phyloP scores from a whole-genome alignment of 1,140 invertebrate genomes.

The Schlechtendalia chinensis region DNA sequence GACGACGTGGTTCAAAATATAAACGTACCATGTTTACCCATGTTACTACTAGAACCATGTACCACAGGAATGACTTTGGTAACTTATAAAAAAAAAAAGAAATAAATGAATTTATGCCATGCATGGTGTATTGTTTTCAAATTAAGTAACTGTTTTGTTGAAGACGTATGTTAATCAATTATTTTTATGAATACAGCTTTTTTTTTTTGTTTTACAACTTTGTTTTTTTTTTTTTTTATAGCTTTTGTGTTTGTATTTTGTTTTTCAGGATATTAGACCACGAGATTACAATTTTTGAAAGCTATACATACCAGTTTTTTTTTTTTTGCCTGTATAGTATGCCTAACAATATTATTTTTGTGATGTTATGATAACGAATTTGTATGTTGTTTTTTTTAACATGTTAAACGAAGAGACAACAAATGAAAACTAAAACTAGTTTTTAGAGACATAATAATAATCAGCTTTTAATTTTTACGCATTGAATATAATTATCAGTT shows the following conservation, averaged over 20 bases:
- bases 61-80: slow-evolving; percentile 32
- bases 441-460: neutral
- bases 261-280: slow-evolving; percentile 29
- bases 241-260: slow-evolving; percentile 39
- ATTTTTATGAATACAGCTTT: neutral
- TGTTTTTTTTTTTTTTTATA: slow-evolving; percentile 14
- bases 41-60: slow-evolving; percentile 14
- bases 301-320: slow-evolving; percentile 17
- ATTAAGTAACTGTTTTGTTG: slow-evolving; percentile 4
- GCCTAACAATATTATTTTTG: slow-evolving; percentile 25
- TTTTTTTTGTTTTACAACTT: neutral
- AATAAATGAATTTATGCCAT: slow-evolving; percentile 10
- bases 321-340: slow-evolving; percentile 21
- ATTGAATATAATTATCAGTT: slow-evolving; percentile 9
- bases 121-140: slow-evolving; percentile 37
- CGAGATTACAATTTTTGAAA: slow-evolving; percentile 21
- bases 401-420: slow-evolving; percentile 13
- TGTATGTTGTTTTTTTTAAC: slow-evolving; percentile 14
- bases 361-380: neutral
- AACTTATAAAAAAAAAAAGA: neutral
- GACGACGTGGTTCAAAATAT: slow-evolving; percentile 14
- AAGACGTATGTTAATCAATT: neutral
- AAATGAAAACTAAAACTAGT: slow-evolving; percentile 11
- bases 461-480: slow-evolving; percentile 35
- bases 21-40: neutral